Evolutionary conservation across 2,888 invertebrate species (phyloP), one percentile per base, ranked within the genome.

Genomic region (Phyllotreta cruciferae): DNA sequence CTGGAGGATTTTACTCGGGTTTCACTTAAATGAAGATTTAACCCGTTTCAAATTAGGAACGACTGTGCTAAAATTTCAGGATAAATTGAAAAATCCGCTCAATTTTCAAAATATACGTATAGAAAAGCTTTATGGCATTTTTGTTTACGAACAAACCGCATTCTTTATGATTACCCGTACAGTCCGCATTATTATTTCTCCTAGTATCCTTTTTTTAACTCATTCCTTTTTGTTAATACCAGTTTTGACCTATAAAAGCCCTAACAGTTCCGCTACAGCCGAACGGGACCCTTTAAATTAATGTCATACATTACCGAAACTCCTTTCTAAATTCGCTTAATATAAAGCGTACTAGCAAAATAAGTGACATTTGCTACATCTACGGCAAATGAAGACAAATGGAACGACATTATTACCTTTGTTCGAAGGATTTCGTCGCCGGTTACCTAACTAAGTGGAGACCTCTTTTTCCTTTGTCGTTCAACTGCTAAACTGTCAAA

Each of bases 311-410:
- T 64, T 61, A 64, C 50, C 11, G 10, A 56, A 56, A 45, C 60
- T 56, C 45, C 56, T 56, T 64, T 36, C 45, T 44, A 41, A 64
- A 64, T 64, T 64, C 64, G 64, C 56, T 61, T 61, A 61, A 64
- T 61, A 64, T 64, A 57, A 56, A 61, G 57, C 56, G 53, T 56
- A 61, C 61, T 61, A 64, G 49, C 61, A 49, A 45, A 64, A 61
- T 64, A 64, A 64, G 58, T 66, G 64, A 63, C 67, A 68, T 71
- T 70, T 71, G 70, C 66, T 60, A 64, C 62, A 75, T 78, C 75
- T 77, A 77, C 78, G 75, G 79, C 78, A 80, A 80, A 80, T 80
- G 78, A 80, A 80, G 80, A 80, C 78, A 78, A 79, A 80, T 78
- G 79, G 24, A 77, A 75, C 72, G 75, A 75, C 78, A 75, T 80